phyloP scores from a whole-genome alignment of 37 sponge, comb jelly and placozoan species.

The Cladorhizidae sp. region DNA sequence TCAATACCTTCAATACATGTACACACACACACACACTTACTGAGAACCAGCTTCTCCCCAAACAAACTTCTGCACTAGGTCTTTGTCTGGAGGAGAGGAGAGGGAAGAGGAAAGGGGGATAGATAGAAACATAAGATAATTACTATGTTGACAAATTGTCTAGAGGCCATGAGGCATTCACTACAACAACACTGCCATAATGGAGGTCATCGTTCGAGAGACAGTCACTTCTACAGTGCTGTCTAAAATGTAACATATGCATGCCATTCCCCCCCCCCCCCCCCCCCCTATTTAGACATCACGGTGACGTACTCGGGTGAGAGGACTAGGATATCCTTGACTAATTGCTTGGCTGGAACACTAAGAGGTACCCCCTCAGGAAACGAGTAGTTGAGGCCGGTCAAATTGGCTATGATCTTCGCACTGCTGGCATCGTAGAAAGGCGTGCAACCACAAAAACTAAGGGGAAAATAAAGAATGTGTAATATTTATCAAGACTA shows the following conservation, averaged over 20 bases:
- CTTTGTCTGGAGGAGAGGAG: constrained; percentile 10
- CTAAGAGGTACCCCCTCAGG: constrained; percentile 6
- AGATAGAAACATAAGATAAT: too few relatives aligned
- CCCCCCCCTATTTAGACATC: too few relatives aligned
- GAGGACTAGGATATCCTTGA: constrained; percentile 12
- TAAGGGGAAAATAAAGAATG: not conserved
- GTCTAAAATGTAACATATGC: too few relatives aligned
- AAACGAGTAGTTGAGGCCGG: constrained; percentile 15
- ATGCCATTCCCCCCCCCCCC: too few relatives aligned
- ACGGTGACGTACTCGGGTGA: constrained; percentile 9
- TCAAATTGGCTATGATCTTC: constrained; percentile 26
- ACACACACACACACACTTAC: constrained; percentile 27
- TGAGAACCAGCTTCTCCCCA: constrained; percentile 21
- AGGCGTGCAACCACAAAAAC: constrained; percentile 36
- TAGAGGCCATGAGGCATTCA: too few relatives aligned
- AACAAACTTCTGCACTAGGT: constrained; percentile 20
- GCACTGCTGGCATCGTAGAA: constrained; percentile 18
- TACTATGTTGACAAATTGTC: too few relatives aligned
- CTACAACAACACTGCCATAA: too few relatives aligned
- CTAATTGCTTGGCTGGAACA: constrained; percentile 1
- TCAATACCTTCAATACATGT: too few relatives aligned
- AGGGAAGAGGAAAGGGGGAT: not conserved
- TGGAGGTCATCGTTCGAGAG: too few relatives aligned
- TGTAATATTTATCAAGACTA: too few relatives aligned
- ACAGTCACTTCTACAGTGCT: too few relatives aligned